Percentiles rank a stretch among this genome's conserved stretches.
phyloP scores from a whole-genome alignment of 2,888 invertebrate genomes.

The Hymenopus coronatus region DNA sequence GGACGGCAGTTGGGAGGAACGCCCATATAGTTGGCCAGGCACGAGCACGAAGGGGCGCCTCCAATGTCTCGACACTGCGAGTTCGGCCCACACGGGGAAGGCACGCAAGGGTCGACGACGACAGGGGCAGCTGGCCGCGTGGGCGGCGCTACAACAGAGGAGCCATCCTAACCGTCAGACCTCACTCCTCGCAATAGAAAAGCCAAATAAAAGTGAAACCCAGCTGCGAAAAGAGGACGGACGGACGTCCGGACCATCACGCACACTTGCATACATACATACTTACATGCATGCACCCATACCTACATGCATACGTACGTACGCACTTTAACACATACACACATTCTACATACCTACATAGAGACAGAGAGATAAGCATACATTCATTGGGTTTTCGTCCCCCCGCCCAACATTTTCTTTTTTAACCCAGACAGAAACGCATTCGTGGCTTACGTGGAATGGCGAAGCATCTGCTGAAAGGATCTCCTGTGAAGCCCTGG shows the following conservation, averaged over 20 bases:
- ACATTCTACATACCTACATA: too few relatives aligned
- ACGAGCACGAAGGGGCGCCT: conserved; percentile 59
- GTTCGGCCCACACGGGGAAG: conserved; percentile 61
- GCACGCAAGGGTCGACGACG: conserved; percentile 43
- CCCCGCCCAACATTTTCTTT: not conserved
- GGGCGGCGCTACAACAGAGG: conserved; percentile 29
- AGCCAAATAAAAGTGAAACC: not conserved
- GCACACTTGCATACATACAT: too few relatives aligned
- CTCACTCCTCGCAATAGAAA: not conserved
- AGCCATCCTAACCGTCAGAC: not conserved
- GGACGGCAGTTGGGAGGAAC: conserved; percentile 66
- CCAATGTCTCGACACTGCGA: conserved; percentile 57
- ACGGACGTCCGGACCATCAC: not conserved
- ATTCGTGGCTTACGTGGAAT: conserved; percentile 64
- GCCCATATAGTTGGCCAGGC: conserved; percentile 59
- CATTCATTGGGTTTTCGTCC: not conserved
- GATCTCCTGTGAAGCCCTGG: conserved; percentile 72
- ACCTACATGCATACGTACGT: too few relatives aligned
- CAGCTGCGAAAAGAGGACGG: not conserved
- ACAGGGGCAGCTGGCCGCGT: conserved; percentile 43
- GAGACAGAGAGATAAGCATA: too few relatives aligned
- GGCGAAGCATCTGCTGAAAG: conserved; percentile 43
- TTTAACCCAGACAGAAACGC: conserved; percentile 42
- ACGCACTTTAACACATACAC: too few relatives aligned
- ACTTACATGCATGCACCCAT: too few relatives aligned